A percentile compares a stretch with the other conserved stretches of the same genome.
phyloP scores from a whole-genome alignment of 2,888 invertebrate species.

The Eutolmus rufibarbis region DNA sequence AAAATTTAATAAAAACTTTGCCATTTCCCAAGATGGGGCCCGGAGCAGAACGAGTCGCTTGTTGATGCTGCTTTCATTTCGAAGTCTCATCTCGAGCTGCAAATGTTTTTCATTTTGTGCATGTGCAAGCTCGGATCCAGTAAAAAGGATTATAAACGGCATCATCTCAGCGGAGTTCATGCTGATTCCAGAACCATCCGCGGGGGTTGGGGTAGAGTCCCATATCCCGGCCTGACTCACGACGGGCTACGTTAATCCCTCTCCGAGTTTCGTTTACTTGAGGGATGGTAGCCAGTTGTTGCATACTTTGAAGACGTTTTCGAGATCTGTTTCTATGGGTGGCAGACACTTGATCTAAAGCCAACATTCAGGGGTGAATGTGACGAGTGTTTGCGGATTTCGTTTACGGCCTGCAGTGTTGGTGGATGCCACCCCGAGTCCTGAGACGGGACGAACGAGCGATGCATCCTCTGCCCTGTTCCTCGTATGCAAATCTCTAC shows the following conservation, averaged over 20 bases:
- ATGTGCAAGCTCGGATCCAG: conserved; percentile 33
- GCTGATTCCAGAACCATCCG: conserved; percentile 31
- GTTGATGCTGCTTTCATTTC: conserved; percentile 20
- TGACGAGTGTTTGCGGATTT: conserved; percentile 45
- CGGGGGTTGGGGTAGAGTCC: not conserved
- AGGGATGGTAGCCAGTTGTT: conserved; percentile 45
- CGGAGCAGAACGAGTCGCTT: not conserved
- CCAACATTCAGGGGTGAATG: conserved; percentile 40
- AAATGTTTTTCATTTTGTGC: conserved; percentile 43
- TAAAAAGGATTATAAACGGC: conserved; percentile 42
- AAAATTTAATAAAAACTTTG: conserved; percentile 36
- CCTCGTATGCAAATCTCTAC: conserved; percentile 42
- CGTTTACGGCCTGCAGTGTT: conserved; percentile 33
- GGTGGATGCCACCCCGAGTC: conserved; percentile 13
- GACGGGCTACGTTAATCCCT: conserved; percentile 40
- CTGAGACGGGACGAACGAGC: not conserved
- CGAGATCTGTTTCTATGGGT: not conserved
- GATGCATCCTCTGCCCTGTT: conserved; percentile 1
- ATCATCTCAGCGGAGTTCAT: conserved; percentile 37
- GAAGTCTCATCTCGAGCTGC: conserved; percentile 38
- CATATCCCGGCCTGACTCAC: not conserved
- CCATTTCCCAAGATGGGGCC: not conserved
- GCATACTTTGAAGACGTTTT: conserved; percentile 36
- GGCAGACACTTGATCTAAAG: conserved; percentile 42
- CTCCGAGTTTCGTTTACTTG: conserved; percentile 36